Conservation (phyloP, 2,113 vertebrate species). For the Chaetops frenatus region DNA sequence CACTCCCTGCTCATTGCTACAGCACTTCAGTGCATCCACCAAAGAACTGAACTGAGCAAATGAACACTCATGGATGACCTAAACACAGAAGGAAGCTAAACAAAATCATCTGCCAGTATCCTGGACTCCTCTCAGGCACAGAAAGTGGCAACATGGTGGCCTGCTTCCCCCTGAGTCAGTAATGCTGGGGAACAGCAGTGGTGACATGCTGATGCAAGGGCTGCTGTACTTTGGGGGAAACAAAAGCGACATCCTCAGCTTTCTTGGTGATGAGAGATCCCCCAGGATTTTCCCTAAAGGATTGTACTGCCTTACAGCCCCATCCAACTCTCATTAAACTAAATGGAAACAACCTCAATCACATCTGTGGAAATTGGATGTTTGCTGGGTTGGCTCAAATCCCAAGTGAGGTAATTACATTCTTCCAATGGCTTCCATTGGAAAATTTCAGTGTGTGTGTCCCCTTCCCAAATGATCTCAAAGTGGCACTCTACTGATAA, state of each 20-base stretch:
- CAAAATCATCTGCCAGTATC: not conserved
- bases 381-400: constrained; percentile 45
- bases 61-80: not conserved
- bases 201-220: not conserved
- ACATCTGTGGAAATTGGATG: constrained; percentile 43
- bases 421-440: not conserved
- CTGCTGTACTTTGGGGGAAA: not conserved
- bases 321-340: constrained; percentile 52
- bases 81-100: not conserved
- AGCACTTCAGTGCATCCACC: not conserved
- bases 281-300: not conserved
- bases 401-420: constrained; percentile 55
- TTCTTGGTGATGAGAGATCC: constrained; percentile 5
- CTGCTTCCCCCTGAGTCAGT: not conserved
- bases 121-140: not conserved
- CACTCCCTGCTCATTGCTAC: not conserved
- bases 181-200: not conserved
- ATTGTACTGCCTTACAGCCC: constrained; percentile 26
- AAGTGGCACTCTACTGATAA: constrained; percentile 21
- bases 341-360: constrained; percentile 59
- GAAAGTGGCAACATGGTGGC: not conserved
- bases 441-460: constrained; percentile 4
- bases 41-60: not conserved
- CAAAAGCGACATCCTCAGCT: constrained; percentile 5
- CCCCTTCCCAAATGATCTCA: not conserved